Base-by-base conservation (phyloP, 2,113 vertebrate genomes). In the Fulmarus glacialis region DNA sequence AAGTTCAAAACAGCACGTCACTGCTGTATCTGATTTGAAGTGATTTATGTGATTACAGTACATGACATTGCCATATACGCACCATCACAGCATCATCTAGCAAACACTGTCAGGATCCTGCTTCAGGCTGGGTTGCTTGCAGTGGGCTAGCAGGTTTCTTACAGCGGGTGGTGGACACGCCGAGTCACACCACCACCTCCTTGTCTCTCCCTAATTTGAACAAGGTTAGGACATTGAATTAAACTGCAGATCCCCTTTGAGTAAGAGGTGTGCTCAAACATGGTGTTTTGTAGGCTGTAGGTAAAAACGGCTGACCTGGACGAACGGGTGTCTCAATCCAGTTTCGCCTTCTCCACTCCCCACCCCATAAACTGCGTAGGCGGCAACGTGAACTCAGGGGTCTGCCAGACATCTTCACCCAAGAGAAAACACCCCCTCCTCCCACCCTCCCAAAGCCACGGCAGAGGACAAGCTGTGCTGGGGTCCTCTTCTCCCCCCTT, bases 1-100 rank as follows among this genome's bases (percentile, higher is more conserved):
- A 75, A 75, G 26, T 40, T 64, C 30, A 75, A 59, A 92, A 55
- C 47, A 75, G 24, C 32, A 60, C 0, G 0, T 56, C 73, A 60
- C 21, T 53, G 62, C 40, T 80, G 4, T 29, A 63, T 20, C 55
- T 38, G n/a, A 82, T 67, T 70, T 12, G 29, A 78, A 0, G 1
- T 24, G 27, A 79, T 53, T 74, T 87, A 82, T 8, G 32, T 29
- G 30, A 75, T 40, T 40, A 21, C 1, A 12, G 30, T 53, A 73
- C 0, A 1, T 40, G 64, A 74, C 24, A 8, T 13, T 59, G 45
- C 20, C 52, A 40, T 5, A 45, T 4, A 43, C 0, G 0, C 11
- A 36, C 45, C 8, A 71, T 8, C 73, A 23, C 7, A 34, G 14
- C 12, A 26, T 22, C 63, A 77, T 9, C 36, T 23, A 34, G 75